Conservation (phyloP, 1,140 invertebrate genomes). For the Mylabris phalerata region DNA sequence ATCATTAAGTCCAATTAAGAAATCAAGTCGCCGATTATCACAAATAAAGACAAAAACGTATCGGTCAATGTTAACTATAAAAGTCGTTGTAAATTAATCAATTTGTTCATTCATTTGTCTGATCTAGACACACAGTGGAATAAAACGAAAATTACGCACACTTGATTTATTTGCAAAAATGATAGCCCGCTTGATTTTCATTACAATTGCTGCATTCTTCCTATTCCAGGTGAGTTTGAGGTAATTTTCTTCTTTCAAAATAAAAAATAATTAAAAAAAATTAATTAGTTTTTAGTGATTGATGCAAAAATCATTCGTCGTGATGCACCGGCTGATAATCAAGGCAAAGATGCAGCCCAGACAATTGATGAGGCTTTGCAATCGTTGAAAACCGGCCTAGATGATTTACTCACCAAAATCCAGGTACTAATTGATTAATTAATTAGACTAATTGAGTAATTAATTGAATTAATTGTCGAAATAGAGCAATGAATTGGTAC, state of each 20-base stretch:
- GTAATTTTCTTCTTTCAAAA: neutral
- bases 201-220: conserved; percentile 19
- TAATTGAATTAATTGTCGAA: too few species aligned
- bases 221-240: conserved; percentile 22
- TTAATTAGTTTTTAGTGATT: neutral
- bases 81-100: too few species aligned
- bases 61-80: too few species aligned
- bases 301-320: conserved; percentile 14
- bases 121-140: too few species aligned
- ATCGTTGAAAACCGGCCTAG: conserved; percentile 22
- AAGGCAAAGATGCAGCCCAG: conserved; percentile 7
- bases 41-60: too few species aligned
- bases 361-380: conserved; percentile 23
- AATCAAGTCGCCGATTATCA: too few species aligned
- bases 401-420: conserved; percentile 26
- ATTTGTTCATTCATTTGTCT: too few species aligned
- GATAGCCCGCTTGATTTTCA: conserved; percentile 22
- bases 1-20: too few species aligned
- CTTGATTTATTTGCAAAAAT: conserved; percentile 8
- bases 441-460: too few species aligned
- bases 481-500: conserved; percentile 24
- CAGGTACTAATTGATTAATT: conserved; percentile 18
- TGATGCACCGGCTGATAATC: conserved; percentile 8
- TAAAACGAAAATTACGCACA: too few species aligned
- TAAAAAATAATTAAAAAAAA: conserved; percentile 6